Evolutionary conservation across 2,797 vertebrate species (phyloP).

Genomic region (Crax fasciolata): DNA sequence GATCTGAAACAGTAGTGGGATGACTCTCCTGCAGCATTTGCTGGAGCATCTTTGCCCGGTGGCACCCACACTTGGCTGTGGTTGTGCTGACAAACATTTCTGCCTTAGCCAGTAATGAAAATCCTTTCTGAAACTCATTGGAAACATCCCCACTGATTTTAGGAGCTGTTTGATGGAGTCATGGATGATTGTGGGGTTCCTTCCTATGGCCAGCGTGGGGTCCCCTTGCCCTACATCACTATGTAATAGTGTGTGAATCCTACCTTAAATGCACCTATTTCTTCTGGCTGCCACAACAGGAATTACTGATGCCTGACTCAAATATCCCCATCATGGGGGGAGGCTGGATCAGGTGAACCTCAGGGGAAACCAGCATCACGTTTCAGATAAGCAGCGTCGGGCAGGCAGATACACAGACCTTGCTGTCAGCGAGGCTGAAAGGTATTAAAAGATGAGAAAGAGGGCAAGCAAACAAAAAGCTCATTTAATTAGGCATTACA

Average conservation of each 20-base stretch:
- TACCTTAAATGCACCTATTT: background rate
- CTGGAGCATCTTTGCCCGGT: background rate
- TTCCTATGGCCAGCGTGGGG: fast-evolving
- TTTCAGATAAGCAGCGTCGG: conserved; percentile 18
- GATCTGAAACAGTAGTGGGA: background rate
- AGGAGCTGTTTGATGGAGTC: background rate
- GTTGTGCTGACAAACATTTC: background rate
- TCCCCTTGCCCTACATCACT: background rate
- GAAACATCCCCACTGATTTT: background rate
- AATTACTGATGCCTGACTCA: background rate
- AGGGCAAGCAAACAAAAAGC: background rate
- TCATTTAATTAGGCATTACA: background rate
- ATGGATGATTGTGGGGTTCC: background rate
- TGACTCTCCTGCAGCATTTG: background rate
- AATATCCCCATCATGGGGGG: background rate
- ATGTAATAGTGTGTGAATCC: background rate
- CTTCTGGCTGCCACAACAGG: background rate
- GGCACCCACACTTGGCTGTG: background rate
- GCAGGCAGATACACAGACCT: background rate
- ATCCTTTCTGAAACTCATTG: background rate
- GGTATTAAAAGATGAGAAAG: background rate
- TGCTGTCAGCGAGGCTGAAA: background rate
- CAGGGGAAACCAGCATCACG: background rate
- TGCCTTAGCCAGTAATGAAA: background rate
- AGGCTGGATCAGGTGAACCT: conserved; percentile 9